A percentile compares a stretch with the other conserved stretches of the same genome.
Conservation (phyloP, 1,140 invertebrate species). For the Mycetomoellerius zeteki region DNA sequence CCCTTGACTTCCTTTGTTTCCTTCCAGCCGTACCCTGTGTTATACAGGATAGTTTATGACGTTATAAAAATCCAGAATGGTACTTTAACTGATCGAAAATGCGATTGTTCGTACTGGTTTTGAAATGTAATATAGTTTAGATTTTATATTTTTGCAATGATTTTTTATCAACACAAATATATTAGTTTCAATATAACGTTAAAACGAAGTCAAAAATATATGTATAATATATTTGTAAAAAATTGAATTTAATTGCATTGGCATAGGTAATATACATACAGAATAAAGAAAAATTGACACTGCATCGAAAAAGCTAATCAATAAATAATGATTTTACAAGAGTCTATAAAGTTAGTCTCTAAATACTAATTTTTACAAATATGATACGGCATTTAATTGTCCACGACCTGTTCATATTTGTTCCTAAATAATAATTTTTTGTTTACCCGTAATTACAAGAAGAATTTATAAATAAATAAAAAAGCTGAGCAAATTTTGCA, state of each 20-base stretch:
- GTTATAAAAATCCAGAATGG: conserved; percentile 37
- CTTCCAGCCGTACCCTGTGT: not conserved
- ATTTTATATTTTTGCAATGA: not conserved
- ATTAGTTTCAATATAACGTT: not conserved
- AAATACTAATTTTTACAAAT: no score
- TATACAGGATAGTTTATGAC: conserved; percentile 44
- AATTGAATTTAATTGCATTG: conserved; percentile 18
- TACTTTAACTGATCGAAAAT: not conserved
- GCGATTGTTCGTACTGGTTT: not conserved
- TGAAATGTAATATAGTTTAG: not conserved
- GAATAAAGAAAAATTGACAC: not conserved
- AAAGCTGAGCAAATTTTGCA: not conserved
- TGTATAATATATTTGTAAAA: not conserved
- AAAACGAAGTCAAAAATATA: not conserved
- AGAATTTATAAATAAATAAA: no score
- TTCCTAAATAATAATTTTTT: no score
- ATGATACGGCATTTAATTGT: no score
- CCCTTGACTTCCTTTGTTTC: conserved; percentile 57
- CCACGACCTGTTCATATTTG: no score
- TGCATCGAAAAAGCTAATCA: not conserved
- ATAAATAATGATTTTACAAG: not conserved
- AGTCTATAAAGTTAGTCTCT: no score
- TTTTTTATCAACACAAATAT: not conserved
- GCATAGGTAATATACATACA: not conserved
- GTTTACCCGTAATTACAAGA: no score